These are phyloP conservation scores for Dreissena rostriformis DNA, from an alignment of 1,140 invertebrate species.

Conservation along the genomic window DNA sequence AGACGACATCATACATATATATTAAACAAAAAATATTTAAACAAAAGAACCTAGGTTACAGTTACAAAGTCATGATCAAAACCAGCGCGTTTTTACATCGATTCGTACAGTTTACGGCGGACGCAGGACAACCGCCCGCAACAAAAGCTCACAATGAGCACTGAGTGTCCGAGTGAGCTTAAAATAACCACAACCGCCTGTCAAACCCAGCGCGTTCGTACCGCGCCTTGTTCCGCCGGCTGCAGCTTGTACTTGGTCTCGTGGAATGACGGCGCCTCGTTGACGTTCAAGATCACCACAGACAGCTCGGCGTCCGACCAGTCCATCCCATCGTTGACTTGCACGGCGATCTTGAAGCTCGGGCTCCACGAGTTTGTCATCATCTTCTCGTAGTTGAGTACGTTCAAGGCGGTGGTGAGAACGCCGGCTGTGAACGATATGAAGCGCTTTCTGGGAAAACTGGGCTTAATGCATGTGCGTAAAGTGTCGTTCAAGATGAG, in stretches of 20 bases:
- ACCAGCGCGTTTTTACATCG: too few species aligned
- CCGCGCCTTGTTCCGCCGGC: conserved; percentile 34
- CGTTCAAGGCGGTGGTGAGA: conserved; percentile 34
- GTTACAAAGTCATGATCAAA: neutral
- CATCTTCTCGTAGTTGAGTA: conserved; percentile 38
- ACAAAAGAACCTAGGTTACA: neutral
- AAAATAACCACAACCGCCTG: too few species aligned
- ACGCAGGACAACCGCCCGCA: too few species aligned
- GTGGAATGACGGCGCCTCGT: conserved; percentile 47
- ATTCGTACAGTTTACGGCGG: too few species aligned
- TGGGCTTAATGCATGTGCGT: too few species aligned
- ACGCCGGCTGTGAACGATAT: conserved; percentile 21
- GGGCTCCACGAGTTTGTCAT: neutral
- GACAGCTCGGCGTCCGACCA: neutral
- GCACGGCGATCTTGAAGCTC: neutral
- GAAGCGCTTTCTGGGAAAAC: neutral
- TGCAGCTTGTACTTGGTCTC: conserved; percentile 47
- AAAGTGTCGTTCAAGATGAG: too few species aligned
- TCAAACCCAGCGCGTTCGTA: neutral
- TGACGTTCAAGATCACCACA: conserved; percentile 29
- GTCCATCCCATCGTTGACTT: conserved; percentile 10
- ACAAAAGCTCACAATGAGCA: too few species aligned
- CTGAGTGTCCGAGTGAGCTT: too few species aligned
- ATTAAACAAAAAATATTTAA: too few species aligned
- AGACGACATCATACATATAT: too few species aligned